Conservation (phyloP, 2,888 invertebrate genomes). For the Muschampia plurimacula region DNA sequence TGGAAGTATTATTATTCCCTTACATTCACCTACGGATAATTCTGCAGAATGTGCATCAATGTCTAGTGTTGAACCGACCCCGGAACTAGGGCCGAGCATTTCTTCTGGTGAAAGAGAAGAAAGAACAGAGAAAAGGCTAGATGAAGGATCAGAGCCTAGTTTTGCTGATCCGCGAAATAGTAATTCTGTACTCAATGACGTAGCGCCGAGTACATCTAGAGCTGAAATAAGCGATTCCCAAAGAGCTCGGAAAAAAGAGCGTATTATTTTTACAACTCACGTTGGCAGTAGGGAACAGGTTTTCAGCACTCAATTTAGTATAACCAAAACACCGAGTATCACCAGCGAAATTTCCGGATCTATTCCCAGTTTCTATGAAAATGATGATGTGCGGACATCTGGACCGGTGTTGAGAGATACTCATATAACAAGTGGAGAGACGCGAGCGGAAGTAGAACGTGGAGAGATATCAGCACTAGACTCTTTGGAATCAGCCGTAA, state of each 20-base stretch:
- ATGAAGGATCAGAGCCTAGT: conserved; percentile 38
- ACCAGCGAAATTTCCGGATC: conserved; percentile 86
- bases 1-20: conserved; percentile 86
- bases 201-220: background rate
- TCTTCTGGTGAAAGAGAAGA: conserved; percentile 33
- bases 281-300: conserved; percentile 89
- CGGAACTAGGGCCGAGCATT: conserved; percentile 24
- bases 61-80: conserved; percentile 35
- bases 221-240: conserved; percentile 36
- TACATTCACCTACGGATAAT: conserved; percentile 78
- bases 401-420: conserved; percentile 43
- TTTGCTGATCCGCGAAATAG: conserved; percentile 10
- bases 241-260: conserved; percentile 61
- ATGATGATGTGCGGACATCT: conserved; percentile 85
- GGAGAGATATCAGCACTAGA: conserved; percentile 50
- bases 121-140: conserved; percentile 31
- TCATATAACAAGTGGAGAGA: conserved; percentile 41
- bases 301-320: conserved; percentile 88
- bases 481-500: conserved; percentile 47
- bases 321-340: conserved; percentile 87
- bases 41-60: conserved; percentile 44
- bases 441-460: conserved; percentile 12
- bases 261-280: conserved; percentile 88
- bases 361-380: conserved; percentile 77
- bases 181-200: background rate